Evolutionary conservation across 2,888 invertebrate genomes (phyloP).

Genomic region (Euplagia quadripunctaria): DNA sequence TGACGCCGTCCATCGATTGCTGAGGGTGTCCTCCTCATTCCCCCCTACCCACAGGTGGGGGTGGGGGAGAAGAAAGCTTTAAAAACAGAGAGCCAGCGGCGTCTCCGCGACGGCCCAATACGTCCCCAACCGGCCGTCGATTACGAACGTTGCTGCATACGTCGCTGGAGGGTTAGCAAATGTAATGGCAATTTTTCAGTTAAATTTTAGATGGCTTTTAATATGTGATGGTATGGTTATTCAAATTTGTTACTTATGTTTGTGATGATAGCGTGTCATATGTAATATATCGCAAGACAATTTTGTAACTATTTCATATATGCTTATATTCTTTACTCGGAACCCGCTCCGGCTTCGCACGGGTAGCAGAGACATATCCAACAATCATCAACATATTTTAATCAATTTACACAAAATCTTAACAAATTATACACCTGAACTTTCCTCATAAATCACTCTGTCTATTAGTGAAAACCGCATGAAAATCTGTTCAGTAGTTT

Average conservation of each 20-base stretch:
- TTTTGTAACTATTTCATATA: background rate
- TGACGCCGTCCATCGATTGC: conserved; percentile 84
- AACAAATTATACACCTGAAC: too few relatives aligned
- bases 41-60: conserved; percentile 25
- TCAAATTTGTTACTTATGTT: conserved; percentile 1
- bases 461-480: too few relatives aligned
- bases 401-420: too few relatives aligned
- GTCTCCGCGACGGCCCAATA: conserved; percentile 85
- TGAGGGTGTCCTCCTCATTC: conserved; percentile 42
- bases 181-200: conserved; percentile 39
- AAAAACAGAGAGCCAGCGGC: conserved; percentile 76
- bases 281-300: background rate
- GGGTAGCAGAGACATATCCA: too few relatives aligned
- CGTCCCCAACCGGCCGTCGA: conserved; percentile 85
- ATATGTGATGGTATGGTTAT: conserved; percentile 4
- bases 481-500: too few relatives aligned
- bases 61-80: conserved; percentile 68
- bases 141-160: conserved; percentile 79
- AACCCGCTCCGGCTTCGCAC: too few relatives aligned
- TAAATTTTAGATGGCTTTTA: conserved; percentile 33
- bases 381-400: too few relatives aligned
- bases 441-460: too few relatives aligned
- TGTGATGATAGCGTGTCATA: background rate
- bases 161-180: conserved; percentile 65
- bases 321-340: too few relatives aligned